These are phyloP conservation scores for Drosophila algonquin DNA, from an alignment of 2,888 invertebrate genomes.

Conservation along the genomic window DNA sequence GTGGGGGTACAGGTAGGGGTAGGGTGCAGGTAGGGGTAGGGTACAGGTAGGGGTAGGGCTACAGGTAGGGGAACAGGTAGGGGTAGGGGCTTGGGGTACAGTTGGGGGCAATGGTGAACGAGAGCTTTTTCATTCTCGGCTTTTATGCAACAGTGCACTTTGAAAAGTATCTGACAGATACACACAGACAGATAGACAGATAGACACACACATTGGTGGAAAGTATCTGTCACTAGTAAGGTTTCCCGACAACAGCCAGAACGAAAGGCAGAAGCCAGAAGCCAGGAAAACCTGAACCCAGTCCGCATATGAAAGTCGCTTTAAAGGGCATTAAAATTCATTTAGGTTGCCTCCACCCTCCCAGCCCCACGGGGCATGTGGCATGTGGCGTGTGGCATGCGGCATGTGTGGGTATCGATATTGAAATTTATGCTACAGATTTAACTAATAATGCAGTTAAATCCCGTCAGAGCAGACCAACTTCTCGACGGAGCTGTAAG, in stretches of 20 bases:
- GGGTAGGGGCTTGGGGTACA: too few species aligned
- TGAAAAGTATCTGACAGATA: slow-evolving; percentile 59
- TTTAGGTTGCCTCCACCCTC: slow-evolving; percentile 60
- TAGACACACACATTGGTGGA: slow-evolving; percentile 1
- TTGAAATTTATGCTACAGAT: slow-evolving; percentile 77
- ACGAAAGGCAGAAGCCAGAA: slow-evolving; percentile 6
- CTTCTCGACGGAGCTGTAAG: slow-evolving; percentile 58
- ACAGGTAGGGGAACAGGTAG: not conserved
- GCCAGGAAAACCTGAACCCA: slow-evolving; percentile 20
- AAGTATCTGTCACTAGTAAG: slow-evolving; percentile 56
- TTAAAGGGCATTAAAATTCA: slow-evolving; percentile 75
- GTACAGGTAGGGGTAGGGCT: too few species aligned
- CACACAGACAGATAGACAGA: slow-evolving; percentile 31
- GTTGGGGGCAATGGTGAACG: not conserved
- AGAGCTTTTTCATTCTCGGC: slow-evolving; percentile 64
- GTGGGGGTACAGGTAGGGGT: not conserved
- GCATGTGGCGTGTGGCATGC: too few species aligned
- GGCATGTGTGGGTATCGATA: slow-evolving; percentile 57
- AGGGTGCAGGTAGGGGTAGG: too few species aligned
- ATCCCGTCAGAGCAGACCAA: slow-evolving; percentile 61
- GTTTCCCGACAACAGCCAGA: slow-evolving; percentile 53
- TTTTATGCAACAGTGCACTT: slow-evolving; percentile 76
- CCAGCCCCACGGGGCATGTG: slow-evolving; percentile 2
- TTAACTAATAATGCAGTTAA: slow-evolving; percentile 77
- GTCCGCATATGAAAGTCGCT: slow-evolving; percentile 65